phyloP scores from a whole-genome alignment of 2,113 vertebrate genomes.

The Tenebrosternarchus preto region DNA sequence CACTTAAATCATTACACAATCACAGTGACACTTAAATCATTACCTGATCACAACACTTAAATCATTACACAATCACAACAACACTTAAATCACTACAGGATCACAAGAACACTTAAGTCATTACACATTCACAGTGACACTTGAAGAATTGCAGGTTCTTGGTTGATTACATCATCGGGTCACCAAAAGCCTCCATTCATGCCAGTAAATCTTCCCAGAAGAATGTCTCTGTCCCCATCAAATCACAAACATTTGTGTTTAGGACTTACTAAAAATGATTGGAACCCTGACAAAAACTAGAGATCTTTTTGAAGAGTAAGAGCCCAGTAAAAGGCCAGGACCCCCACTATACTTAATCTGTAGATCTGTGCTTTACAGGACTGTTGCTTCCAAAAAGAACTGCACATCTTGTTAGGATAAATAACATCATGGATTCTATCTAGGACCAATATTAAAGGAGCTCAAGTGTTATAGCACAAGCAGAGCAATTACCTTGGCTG shows the following conservation, averaged over 20 bases:
- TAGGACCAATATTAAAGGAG: background rate
- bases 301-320: background rate
- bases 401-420: background rate
- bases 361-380: no score
- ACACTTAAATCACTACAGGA: no score
- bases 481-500: no score
- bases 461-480: background rate
- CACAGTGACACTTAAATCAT: background rate
- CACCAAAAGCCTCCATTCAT: background rate
- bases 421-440: background rate
- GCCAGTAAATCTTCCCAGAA: background rate
- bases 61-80: background rate
- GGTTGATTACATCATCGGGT: constrained; percentile 10
- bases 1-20: background rate
- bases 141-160: background rate
- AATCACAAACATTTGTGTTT: background rate
- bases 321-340: background rate
- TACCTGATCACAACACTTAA: no score
- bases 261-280: background rate
- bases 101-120: no score
- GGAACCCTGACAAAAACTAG: background rate
- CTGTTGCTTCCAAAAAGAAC: no score
- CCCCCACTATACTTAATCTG: no score
- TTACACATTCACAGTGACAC: no score
- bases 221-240: background rate